phyloP scores from a whole-genome alignment of 2,888 invertebrate genomes.

The Hyposoter didymator region DNA sequence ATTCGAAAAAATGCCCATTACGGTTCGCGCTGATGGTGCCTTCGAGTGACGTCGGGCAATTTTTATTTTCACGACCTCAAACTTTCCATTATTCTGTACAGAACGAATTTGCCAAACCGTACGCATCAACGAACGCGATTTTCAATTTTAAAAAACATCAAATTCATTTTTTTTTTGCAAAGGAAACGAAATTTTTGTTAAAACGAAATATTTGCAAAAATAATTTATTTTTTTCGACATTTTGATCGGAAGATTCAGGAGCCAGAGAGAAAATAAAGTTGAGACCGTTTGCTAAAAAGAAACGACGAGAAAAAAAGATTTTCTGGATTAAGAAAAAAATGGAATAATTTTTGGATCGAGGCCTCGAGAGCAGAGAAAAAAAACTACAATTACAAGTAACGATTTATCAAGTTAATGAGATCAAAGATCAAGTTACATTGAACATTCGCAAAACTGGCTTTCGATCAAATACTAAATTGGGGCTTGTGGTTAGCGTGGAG shows the following conservation, averaged over 20 bases:
- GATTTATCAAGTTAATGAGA: not conserved
- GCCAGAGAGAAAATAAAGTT: no score
- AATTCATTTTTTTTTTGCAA: no score
- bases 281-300: no score
- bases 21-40: not conserved
- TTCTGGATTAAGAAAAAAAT: not conserved
- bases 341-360: not conserved
- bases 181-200: no score
- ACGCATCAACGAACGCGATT: no score
- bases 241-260: no score
- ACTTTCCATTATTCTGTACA: not conserved
- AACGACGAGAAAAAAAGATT: not conserved
- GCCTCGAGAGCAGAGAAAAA: not conserved
- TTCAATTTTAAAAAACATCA: no score
- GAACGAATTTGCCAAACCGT: not conserved
- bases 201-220: no score
- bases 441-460: constrained; percentile 77
- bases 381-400: constrained; percentile 4
- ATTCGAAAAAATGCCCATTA: not conserved
- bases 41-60: not conserved
- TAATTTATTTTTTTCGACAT: no score
- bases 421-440: constrained; percentile 16
- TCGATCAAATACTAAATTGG: constrained; percentile 78
- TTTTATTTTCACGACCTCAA: constrained; percentile 5
- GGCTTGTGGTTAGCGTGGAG: constrained; percentile 80